A percentile compares a stretch with the other conserved stretches of the same genome.
Conservation (phyloP, 1,140 invertebrate species). For the Akabosia matsudoensis region DNA sequence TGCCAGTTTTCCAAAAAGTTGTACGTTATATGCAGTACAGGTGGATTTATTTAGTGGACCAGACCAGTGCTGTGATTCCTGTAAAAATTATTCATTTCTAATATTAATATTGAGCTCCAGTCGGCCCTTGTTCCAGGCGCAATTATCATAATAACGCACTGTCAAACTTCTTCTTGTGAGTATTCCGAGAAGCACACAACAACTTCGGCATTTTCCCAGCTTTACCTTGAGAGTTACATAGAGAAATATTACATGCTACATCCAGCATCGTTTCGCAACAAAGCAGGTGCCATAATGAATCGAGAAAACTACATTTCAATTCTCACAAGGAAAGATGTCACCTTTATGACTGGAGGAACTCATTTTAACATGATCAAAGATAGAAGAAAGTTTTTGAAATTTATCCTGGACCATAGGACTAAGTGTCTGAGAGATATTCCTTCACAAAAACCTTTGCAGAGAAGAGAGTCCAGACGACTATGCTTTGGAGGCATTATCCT, state of each 20-base stretch:
- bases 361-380: background rate
- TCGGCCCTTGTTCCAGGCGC: background rate
- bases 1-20: background rate
- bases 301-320: background rate
- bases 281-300: background rate
- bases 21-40: background rate
- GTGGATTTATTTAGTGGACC: background rate
- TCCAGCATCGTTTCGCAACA: background rate
- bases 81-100: background rate
- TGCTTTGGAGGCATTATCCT: background rate
- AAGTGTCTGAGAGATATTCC: background rate
- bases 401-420: background rate
- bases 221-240: background rate
- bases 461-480: background rate
- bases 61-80: background rate
- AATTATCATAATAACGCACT: background rate
- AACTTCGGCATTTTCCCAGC: background rate
- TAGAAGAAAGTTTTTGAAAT: background rate
- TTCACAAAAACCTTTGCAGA: background rate
- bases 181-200: background rate
- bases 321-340: background rate
- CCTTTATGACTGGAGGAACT: background rate
- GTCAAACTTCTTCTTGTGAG: background rate
- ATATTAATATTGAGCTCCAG: background rate
- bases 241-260: slow-evolving; percentile 2